Evolutionary conservation across 2,797 vertebrate genomes (phyloP).

Genomic region (Bradypodion ventrale): DNA sequence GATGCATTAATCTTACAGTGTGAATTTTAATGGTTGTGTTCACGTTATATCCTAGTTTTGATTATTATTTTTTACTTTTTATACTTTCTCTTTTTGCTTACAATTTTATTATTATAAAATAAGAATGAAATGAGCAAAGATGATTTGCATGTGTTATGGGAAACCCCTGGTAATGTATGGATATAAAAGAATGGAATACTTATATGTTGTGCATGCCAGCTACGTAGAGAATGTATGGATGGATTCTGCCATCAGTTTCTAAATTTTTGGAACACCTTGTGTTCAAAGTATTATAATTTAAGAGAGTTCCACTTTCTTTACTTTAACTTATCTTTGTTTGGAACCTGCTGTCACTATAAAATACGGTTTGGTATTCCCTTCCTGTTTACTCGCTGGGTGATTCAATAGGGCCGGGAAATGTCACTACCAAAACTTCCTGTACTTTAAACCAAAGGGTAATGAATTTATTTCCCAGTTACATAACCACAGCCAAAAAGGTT

Average conservation of each 20-base stretch:
- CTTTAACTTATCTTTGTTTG: not conserved
- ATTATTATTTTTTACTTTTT: no score
- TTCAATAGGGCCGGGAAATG: not conserved
- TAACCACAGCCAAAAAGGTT: not conserved
- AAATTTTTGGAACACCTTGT: not conserved
- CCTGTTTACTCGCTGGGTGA: not conserved
- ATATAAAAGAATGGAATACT: no score
- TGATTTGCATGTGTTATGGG: no score
- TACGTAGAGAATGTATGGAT: not conserved
- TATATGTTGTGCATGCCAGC: no score
- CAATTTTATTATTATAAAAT: no score
- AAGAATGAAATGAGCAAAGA: no score
- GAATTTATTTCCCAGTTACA: not conserved
- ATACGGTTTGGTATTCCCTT: no score
- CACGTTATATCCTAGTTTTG: no score
- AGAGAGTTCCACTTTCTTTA: not conserved
- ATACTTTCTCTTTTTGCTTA: no score
- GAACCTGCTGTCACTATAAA: not conserved
- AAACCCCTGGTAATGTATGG: no score
- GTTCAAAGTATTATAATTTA: not conserved
- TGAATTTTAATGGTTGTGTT: no score
- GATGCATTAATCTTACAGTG: no score
- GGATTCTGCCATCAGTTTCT: not conserved
- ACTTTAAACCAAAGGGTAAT: not conserved
- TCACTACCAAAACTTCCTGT: not conserved